Base-by-base conservation (phyloP, 2,113 vertebrate species). In the Tragulus kanchil region DNA sequence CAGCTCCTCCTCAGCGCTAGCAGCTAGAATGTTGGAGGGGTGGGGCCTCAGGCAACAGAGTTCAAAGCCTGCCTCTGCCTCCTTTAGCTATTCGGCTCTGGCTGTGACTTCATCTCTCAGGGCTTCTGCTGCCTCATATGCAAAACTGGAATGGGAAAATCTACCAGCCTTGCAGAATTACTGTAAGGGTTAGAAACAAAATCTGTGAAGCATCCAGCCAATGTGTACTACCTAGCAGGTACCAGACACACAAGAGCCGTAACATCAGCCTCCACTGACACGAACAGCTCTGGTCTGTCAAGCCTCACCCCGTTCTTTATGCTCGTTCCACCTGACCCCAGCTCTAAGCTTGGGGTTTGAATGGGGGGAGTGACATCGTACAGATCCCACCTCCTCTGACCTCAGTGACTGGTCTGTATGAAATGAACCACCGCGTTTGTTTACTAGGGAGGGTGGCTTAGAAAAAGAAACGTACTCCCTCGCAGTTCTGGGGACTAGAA, bases 71-170 rank as follows among this genome's bases (percentile, higher is more conserved):
- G 5, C 14, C 71, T 90, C 42, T 77, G 64, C 54, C 31, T 16
- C 71, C 61, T 95, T 15, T 45, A 69, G n/a, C 64, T 71, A 5
- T 0, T 1, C 56, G 69, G 82, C 26, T 13, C 9, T 5, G 8
- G 26, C 73, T 52, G 54, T 28, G 36, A 7, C 54, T 65, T 42
- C 85, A 67, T 58, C 45, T 75, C 61, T 86, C 31, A 15, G 26
- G 79, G 61, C 5, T 59, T 93, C 56, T 23, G 52, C 65, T 48
- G 28, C 75, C 65, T 90, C 87, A 45, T 19, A 19, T 56, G 83
- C n/a, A 93, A 95, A 95, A 28, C 31, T n/a, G 62, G 58, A 86
- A 69, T 10, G 54, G 77, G 23, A 71, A 64, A 65, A 61, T 15
- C 91, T 58, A 45, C 48, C 14, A 16, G 5, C 56, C 84, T 61